phyloP scores from a whole-genome alignment of 2,888 invertebrate species.

The Polylopha cassiicola region DNA sequence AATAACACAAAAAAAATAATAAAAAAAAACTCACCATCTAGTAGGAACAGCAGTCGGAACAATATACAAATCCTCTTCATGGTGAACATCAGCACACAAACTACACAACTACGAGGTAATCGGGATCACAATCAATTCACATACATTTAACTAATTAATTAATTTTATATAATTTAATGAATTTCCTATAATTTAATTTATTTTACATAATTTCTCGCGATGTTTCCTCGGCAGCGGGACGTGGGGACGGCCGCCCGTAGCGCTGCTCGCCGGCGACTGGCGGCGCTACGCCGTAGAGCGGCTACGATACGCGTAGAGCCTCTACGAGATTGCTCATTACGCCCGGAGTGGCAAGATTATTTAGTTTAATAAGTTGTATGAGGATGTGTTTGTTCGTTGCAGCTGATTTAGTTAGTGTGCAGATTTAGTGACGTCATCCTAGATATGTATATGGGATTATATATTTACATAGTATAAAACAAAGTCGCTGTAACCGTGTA shows the following conservation, averaged over 20 bases:
- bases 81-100: slow-evolving; percentile 49
- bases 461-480: too few species aligned
- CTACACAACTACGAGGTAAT: slow-evolving; percentile 24
- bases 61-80: slow-evolving; percentile 70
- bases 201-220: slow-evolving; percentile 5
- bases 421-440: slow-evolving; percentile 1
- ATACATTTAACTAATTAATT: slow-evolving; percentile 29
- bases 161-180: too few species aligned
- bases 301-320: slow-evolving; percentile 20
- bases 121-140: slow-evolving; percentile 22
- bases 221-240: slow-evolving; percentile 21
- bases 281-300: slow-evolving; percentile 28
- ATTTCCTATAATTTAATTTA: slow-evolving; percentile 17
- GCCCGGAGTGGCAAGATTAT: slow-evolving; percentile 50
- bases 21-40: slow-evolving; percentile 51
- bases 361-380: slow-evolving; percentile 55
- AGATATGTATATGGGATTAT: too few species aligned
- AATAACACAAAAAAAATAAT: too few species aligned
- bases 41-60: slow-evolving; percentile 60
- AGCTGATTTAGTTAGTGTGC: slow-evolving; percentile 36
- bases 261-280: slow-evolving; percentile 30
- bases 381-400: too few species aligned
- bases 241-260: slow-evolving; percentile 28
- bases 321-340: slow-evolving; percentile 50
- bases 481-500: too few species aligned